phyloP scores from a whole-genome alignment of 2,888 invertebrate species.

The Plutella xylostella region DNA sequence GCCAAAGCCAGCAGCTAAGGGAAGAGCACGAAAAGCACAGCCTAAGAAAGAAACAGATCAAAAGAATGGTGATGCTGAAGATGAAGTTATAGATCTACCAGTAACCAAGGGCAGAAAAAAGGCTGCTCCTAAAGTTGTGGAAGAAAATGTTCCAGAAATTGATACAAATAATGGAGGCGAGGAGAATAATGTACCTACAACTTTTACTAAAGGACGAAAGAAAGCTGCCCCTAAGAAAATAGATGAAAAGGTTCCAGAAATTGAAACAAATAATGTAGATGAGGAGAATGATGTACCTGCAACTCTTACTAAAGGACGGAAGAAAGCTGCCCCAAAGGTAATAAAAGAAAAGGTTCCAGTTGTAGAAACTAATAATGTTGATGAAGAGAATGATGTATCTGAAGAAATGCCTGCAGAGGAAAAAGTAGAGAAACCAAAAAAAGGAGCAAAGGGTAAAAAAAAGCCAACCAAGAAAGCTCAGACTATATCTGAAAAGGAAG shows the following conservation, averaged over 20 bases:
- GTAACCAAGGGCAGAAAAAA: conserved; percentile 27
- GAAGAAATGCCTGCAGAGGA: conserved; percentile 12
- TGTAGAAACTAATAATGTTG: conserved; percentile 19
- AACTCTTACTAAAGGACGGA: neutral
- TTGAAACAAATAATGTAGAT: conserved; percentile 15
- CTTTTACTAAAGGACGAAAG: conserved; percentile 16
- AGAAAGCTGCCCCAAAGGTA: conserved; percentile 1
- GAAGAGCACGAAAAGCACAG: conserved; percentile 39
- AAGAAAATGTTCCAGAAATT: too few species aligned
- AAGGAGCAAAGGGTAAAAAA: conserved; percentile 41
- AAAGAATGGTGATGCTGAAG: conserved; percentile 29
- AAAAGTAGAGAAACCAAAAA: conserved; percentile 36
- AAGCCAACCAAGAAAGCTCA: conserved; percentile 39
- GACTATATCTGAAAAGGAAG: conserved; percentile 30
- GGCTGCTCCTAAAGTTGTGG: conserved; percentile 23
- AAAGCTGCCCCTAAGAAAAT: conserved; percentile 5
- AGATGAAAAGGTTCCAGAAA: conserved; percentile 13
- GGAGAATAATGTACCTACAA: neutral
- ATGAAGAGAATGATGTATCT: conserved; percentile 12
- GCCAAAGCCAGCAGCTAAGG: conserved; percentile 33
- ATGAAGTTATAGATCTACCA: conserved; percentile 30
- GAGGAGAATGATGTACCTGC: conserved; percentile 8
- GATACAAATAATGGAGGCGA: neutral
- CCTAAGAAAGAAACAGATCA: conserved; percentile 33
- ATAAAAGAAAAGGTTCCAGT: conserved; percentile 12